Base-by-base conservation (phyloP, 30 jellyfish, hydroid and myxozoan species). In the Aurelia coerulea region DNA sequence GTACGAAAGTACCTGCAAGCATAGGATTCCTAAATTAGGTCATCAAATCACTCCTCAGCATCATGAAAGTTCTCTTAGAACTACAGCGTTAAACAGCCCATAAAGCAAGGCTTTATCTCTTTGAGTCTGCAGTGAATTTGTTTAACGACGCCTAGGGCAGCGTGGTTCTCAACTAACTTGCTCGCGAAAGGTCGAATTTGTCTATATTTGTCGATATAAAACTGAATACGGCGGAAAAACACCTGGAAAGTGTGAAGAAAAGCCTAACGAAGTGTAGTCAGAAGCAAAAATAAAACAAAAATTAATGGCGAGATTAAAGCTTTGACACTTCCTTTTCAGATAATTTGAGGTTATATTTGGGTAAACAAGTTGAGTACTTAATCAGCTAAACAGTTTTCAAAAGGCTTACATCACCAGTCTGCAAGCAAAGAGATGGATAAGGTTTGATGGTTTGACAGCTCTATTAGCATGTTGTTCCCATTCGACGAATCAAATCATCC, bases 91-190 rank as follows among this genome's bases (percentile, higher is more conserved):
- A 7, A 46, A 46, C 56, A 46, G 13, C 56, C 12, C 56, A 46
- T 46, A 46, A 46, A 46, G 8, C 15, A 46, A 46, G 14, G 14
- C 14, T 46, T 46, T 46, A 46, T 46, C 56, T 14, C 64, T 14
- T 74, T 11, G 42, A 32, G 87, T 77, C 72, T 59, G 67, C 63
- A 19, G 65, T 13, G 11, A 33, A 76, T 77, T 77, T 77, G 62
- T 65, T 31, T 77, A 16, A 18, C 7, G 87, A 59, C 87, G 87
- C 87, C 87, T 75, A 15, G 74, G 23, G 18, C 63, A 41, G 78
- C 87, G 74, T 77, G 87, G 87, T 23, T 10, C 14, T 29, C 52
- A 34, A 34, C 64, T 66, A 31, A 23, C 64, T 77, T 65, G 49
- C 66, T 59, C 35, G 64, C 8, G 42, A 54, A 14, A 14, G 23